phyloP scores from a whole-genome alignment of 1,140 invertebrate species.

The Caenorhabditis latens region DNA sequence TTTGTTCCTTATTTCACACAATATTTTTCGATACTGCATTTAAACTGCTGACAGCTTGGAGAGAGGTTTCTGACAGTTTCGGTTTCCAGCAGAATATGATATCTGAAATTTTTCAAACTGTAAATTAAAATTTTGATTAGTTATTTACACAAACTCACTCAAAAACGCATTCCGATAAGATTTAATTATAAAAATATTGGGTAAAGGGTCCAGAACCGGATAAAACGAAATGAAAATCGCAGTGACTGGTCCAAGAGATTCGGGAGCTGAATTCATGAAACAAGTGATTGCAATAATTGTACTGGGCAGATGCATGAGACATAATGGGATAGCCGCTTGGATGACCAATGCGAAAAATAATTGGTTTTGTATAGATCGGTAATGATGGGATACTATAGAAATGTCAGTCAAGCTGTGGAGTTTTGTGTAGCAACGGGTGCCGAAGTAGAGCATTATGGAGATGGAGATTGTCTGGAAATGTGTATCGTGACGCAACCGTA shows the following conservation, averaged over 20 bases:
- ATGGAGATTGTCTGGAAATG: background rate
- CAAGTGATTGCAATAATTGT: background rate
- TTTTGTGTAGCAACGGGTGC: background rate
- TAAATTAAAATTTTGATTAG: too few relatives aligned
- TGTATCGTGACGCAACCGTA: too few relatives aligned
- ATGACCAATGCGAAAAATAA: background rate
- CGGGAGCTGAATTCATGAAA: background rate
- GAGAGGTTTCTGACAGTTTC: too few relatives aligned
- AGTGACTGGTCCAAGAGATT: background rate
- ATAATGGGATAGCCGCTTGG: background rate
- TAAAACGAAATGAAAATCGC: background rate
- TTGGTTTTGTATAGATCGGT: slow-evolving; percentile 10
- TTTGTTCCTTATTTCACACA: too few relatives aligned
- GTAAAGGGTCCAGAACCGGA: background rate
- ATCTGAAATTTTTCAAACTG: too few relatives aligned
- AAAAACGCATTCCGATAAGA: background rate
- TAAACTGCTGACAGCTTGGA: too few relatives aligned
- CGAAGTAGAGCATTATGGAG: background rate
- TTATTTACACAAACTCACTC: background rate
- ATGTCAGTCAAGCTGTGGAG: background rate
- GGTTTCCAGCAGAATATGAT: too few relatives aligned
- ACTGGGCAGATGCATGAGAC: background rate
- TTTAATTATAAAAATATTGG: slow-evolving; percentile 4
- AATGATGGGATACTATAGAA: background rate
- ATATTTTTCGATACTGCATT: too few relatives aligned